These are phyloP conservation scores for Lasioglossum vierecki DNA, from an alignment of 2,888 invertebrate species.

Conservation along the genomic window DNA sequence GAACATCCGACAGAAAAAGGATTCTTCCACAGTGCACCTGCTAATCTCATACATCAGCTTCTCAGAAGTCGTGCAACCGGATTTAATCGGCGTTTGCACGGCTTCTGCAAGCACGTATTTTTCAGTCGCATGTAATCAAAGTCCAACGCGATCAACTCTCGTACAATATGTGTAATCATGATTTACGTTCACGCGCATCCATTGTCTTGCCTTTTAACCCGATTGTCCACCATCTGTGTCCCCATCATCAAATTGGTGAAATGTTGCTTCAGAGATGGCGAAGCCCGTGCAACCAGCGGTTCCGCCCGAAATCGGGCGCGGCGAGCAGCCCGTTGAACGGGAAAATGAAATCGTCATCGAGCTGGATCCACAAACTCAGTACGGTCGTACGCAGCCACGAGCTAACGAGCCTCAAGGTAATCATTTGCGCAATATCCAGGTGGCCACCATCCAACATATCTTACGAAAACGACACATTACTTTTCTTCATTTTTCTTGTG, in stretches of 20 bases:
- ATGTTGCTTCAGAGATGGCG: slow-evolving; percentile 83
- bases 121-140: slow-evolving; percentile 8
- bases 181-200: slow-evolving; percentile 15
- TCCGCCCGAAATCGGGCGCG: slow-evolving; percentile 85
- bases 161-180: slow-evolving; percentile 4
- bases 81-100: slow-evolving; percentile 2
- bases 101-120: slow-evolving; percentile 22
- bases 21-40: slow-evolving; percentile 19
- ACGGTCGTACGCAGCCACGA: slow-evolving; percentile 85
- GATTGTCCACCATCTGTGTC: slow-evolving; percentile 46
- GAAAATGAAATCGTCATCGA: slow-evolving; percentile 89
- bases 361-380: slow-evolving; percentile 87
- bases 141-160: neutral
- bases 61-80: slow-evolving; percentile 22
- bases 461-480: slow-evolving; percentile 32
- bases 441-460: slow-evolving; percentile 44
- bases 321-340: slow-evolving; percentile 86
- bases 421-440: slow-evolving; percentile 66
- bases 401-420: slow-evolving; percentile 84
- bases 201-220: slow-evolving; percentile 36
- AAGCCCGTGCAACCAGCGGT: slow-evolving; percentile 82
- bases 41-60: slow-evolving; percentile 21
- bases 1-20: neutral
- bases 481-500: slow-evolving; percentile 40
- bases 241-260: slow-evolving; percentile 73